Percentiles rank a stretch among this genome's conserved stretches.
Conservation (phyloP, 1,140 invertebrate genomes). For the Teleogryllus occipitalis region DNA sequence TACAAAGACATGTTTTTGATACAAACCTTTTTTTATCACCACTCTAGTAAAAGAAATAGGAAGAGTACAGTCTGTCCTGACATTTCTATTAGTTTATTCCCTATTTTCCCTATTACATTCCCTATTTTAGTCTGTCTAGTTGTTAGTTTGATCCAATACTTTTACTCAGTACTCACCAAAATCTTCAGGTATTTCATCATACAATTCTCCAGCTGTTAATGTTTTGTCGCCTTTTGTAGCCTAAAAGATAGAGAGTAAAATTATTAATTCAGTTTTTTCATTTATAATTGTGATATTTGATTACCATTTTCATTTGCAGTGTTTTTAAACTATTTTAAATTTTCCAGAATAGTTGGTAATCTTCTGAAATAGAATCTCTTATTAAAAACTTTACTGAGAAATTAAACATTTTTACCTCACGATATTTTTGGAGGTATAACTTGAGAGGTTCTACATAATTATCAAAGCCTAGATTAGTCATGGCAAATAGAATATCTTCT, state of each 20-base stretch:
- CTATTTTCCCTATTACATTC: too few relatives aligned
- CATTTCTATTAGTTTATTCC: too few relatives aligned
- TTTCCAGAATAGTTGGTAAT: too few relatives aligned
- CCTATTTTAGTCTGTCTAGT: too few relatives aligned
- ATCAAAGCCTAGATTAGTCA: constrained; percentile 96
- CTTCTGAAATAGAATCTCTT: too few relatives aligned
- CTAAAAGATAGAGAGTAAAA: background rate
- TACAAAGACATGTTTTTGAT: too few relatives aligned
- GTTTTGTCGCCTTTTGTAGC: constrained; percentile 20
- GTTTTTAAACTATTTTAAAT: background rate
- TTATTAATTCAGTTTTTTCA: background rate
- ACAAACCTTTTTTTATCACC: too few relatives aligned
- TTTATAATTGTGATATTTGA: too few relatives aligned
- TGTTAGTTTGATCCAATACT: too few relatives aligned
- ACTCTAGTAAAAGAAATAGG: too few relatives aligned
- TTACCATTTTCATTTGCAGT: background rate
- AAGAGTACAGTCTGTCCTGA: too few relatives aligned
- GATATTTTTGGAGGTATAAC: constrained; percentile 92
- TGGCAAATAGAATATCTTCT: constrained; percentile 95
- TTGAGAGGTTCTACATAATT: constrained; percentile 97
- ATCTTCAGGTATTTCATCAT: constrained; percentile 18
- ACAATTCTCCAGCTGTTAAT: constrained; percentile 10
- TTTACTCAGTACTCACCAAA: too few relatives aligned
- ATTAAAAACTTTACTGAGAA: background rate
- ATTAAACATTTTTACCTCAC: constrained; percentile 53